These are phyloP conservation scores for Ichneumoninae sp. DNA, from an alignment of 2,888 invertebrate species.

Conservation along the genomic window DNA sequence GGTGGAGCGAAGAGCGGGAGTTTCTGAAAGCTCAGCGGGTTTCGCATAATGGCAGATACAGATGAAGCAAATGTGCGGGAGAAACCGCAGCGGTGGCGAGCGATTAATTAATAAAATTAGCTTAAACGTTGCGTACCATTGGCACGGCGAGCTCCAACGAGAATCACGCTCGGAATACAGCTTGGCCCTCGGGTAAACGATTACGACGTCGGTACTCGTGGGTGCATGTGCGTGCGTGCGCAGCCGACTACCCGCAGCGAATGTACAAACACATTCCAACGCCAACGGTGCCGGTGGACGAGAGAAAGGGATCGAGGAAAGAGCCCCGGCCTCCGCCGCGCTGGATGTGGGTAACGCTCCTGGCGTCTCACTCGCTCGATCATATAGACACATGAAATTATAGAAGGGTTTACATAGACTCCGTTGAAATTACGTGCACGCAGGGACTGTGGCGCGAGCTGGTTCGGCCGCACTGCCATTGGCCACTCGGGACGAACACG, in stretches of 20 bases:
- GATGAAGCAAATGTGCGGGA: slow-evolving; percentile 8
- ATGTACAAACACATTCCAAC: slow-evolving; percentile 54
- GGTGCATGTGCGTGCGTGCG: not conserved
- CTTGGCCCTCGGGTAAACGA: slow-evolving; percentile 15
- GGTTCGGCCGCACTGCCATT: slow-evolving; percentile 17
- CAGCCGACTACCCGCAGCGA: slow-evolving; percentile 26
- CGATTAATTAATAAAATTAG: slow-evolving; percentile 70
- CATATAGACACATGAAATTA: slow-evolving; percentile 59
- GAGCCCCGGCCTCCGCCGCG: slow-evolving; percentile 18
- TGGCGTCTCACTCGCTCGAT: slow-evolving; percentile 50
- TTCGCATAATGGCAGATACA: slow-evolving; percentile 15
- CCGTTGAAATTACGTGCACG: slow-evolving; percentile 39
- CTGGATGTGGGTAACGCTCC: slow-evolving; percentile 1
- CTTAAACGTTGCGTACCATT: slow-evolving; percentile 59
- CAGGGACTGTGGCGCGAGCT: slow-evolving; percentile 27
- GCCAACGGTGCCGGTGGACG: slow-evolving; percentile 18
- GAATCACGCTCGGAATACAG: slow-evolving; percentile 42
- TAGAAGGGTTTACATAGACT: slow-evolving; percentile 56
- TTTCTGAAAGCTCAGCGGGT: not conserved
- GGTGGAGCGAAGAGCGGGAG: not conserved
- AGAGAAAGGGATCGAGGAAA: slow-evolving; percentile 37
- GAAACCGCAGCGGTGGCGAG: slow-evolving; percentile 36
- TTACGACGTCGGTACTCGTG: slow-evolving; percentile 35
- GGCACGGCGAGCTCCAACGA: slow-evolving; percentile 41
- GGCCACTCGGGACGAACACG: not conserved